A percentile compares a stretch with the other conserved stretches of the same genome.
Conservation (phyloP, 1,140 invertebrate genomes). For the Ceratosolen solmsi region DNA sequence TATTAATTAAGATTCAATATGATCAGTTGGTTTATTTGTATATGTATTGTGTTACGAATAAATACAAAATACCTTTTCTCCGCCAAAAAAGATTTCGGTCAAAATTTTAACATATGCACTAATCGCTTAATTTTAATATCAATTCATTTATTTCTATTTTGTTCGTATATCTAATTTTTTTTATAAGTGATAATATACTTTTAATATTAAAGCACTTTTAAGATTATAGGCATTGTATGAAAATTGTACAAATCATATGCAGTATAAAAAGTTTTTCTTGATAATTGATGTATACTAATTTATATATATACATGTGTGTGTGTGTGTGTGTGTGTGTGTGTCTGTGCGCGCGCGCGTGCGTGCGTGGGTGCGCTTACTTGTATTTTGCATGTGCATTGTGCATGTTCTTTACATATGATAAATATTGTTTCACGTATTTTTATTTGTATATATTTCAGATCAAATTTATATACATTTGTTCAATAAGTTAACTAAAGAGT, state of each 20-base stretch:
- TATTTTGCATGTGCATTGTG: not conserved
- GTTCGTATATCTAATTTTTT: not conserved
- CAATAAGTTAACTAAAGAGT: not conserved
- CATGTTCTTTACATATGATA: slow-evolving; percentile 24
- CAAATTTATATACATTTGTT: slow-evolving; percentile 3
- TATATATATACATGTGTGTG: not conserved
- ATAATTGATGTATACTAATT: not conserved
- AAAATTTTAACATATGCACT: not conserved
- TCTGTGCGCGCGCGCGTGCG: no score
- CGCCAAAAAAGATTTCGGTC: no score
- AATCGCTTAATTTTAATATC: not conserved
- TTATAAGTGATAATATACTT: no score
- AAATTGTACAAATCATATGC: not conserved
- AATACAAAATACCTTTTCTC: no score
- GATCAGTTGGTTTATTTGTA: not conserved
- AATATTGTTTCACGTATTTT: slow-evolving; percentile 42
- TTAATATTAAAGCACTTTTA: no score
- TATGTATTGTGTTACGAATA: not conserved
- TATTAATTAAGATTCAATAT: no score
- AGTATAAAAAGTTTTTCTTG: not conserved
- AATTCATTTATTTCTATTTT: no score
- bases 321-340: no score
- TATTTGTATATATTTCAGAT: slow-evolving; percentile 53
- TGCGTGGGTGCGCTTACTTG: not conserved
- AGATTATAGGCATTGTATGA: not conserved